Evolutionary conservation across 2,888 invertebrate genomes (phyloP).

Genomic region (Conistra vaccinii): DNA sequence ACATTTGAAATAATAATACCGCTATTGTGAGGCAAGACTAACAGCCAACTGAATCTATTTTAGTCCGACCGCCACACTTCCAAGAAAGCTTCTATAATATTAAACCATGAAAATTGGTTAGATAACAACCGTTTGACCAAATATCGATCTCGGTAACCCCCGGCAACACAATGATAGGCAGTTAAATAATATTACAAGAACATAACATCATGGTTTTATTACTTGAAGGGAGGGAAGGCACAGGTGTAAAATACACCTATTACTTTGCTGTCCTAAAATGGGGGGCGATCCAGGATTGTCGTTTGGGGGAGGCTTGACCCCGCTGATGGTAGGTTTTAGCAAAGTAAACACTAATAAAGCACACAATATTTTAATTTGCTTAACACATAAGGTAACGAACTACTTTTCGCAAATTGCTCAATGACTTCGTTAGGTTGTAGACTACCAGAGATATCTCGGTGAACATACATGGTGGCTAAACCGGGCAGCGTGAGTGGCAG

Average conservation of each 20-base stretch:
- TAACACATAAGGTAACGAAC: no score
- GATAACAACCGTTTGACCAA: background rate
- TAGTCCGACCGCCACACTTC: slow-evolving; percentile 14
- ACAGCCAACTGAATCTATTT: slow-evolving; percentile 8
- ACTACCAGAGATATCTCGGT: no score
- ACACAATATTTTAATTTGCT: no score
- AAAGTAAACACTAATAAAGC: no score
- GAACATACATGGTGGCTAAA: no score
- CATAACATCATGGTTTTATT: background rate
- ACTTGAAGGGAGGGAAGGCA: background rate
- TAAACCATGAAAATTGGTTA: slow-evolving; percentile 24
- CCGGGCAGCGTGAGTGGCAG: no score
- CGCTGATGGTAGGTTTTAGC: no score
- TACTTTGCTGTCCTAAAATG: no score
- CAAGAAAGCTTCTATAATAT: slow-evolving; percentile 23
- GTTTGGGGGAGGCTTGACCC: no score
- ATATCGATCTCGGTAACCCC: slow-evolving; percentile 31
- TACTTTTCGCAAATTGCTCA: no score
- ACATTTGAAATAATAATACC: background rate
- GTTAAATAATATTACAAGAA: slow-evolving; percentile 5
- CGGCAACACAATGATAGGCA: background rate
- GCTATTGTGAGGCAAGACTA: background rate
- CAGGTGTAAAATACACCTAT: background rate
- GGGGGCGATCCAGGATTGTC: no score
- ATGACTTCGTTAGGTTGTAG: no score